phyloP scores from a whole-genome alignment of 1,140 invertebrate genomes.

The Homarus americanus region DNA sequence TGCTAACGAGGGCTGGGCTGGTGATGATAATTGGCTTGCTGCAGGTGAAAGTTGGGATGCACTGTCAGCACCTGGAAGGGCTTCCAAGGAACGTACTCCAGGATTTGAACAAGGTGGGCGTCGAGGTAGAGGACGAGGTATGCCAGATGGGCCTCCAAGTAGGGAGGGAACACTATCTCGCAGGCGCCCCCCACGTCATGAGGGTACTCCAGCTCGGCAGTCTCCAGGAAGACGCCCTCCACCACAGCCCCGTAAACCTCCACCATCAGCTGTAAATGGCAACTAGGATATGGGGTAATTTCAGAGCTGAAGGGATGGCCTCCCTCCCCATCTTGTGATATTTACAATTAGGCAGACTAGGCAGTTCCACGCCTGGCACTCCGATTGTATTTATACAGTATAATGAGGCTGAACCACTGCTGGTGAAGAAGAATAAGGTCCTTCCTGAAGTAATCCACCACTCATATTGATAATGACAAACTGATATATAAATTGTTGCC shows the following conservation, averaged over 20 bases:
- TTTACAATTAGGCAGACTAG: constrained; percentile 11
- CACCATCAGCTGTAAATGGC: constrained; percentile 53
- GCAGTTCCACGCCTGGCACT: constrained; percentile 13
- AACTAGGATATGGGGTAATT: constrained; percentile 38
- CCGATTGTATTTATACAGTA: constrained; percentile 24
- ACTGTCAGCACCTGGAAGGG: constrained; percentile 43
- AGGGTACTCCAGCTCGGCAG: constrained; percentile 60
- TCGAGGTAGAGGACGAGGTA: constrained; percentile 46
- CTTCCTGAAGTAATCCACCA: constrained; percentile 20
- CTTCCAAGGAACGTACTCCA: constrained; percentile 44
- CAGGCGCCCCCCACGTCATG: constrained; percentile 53
- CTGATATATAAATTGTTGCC: constrained; percentile 37
- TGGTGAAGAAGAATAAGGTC: constrained; percentile 31
- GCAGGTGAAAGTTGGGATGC: constrained; percentile 56
- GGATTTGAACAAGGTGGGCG: constrained; percentile 31
- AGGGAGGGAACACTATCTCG: constrained; percentile 59
- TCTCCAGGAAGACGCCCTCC: constrained; percentile 63
- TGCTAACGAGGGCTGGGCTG: constrained; percentile 51
- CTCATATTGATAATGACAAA: constrained; percentile 28
- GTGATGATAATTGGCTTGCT: constrained; percentile 50
- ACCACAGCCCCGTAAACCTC: constrained; percentile 35
- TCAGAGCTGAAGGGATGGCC: constrained; percentile 32
- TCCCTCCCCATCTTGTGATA: constrained; percentile 18
- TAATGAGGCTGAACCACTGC: constrained; percentile 14
- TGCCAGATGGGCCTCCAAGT: constrained; percentile 46